Conservation (phyloP, 2,113 vertebrate genomes). For the Canis aureus region DNA sequence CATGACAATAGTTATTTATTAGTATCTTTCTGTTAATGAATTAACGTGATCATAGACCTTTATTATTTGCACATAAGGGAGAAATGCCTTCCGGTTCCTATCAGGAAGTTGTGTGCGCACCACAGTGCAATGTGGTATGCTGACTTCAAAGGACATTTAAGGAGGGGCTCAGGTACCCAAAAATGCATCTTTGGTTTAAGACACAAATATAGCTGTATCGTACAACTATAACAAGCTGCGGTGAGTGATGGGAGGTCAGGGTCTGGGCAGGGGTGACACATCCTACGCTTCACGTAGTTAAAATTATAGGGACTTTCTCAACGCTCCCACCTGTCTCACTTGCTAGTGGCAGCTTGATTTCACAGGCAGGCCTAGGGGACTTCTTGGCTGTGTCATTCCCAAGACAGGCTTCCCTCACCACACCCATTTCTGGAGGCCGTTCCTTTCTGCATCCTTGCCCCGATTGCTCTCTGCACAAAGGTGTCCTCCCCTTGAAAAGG, state of each 20-base stretch:
- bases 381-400: neutral
- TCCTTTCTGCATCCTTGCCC: neutral
- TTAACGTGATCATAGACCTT: neutral
- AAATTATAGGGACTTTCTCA: neutral
- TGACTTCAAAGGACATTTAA: neutral
- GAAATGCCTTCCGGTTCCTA: neutral
- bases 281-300: neutral
- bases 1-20: neutral
- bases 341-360: neutral
- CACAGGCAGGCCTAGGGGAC: neutral
- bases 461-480: neutral
- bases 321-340: neutral
- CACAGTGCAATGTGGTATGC: accelerated
- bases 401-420: neutral
- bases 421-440: neutral
- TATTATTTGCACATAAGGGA: neutral
- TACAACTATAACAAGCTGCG: neutral
- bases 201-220: neutral
- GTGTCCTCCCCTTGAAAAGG: neutral
- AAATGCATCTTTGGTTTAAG: neutral
- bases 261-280: accelerated
- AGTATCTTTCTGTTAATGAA: neutral
- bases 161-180: neutral
- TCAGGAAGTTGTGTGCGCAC: neutral
- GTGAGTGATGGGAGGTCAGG: neutral